Percentiles rank a stretch among this genome's conserved stretches.
phyloP scores from a whole-genome alignment of 2,113 vertebrate species.

The Pteropus alecto region DNA sequence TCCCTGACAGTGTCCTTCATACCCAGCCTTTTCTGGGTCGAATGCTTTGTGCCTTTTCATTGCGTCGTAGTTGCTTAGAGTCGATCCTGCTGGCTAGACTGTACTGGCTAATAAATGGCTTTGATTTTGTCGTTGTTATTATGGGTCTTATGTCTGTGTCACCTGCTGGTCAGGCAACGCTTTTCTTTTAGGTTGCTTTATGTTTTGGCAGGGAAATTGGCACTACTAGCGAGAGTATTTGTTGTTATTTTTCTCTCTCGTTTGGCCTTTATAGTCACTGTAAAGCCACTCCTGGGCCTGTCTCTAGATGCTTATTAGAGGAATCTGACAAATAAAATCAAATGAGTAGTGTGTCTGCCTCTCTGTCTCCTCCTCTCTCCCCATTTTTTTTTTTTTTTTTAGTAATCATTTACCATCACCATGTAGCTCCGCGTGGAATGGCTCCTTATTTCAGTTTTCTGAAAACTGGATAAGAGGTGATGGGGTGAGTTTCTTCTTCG shows the following conservation, averaged over 20 bases:
- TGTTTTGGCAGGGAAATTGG: constrained; percentile 66
- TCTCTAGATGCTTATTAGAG: constrained; percentile 56
- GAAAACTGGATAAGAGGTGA: constrained; percentile 31
- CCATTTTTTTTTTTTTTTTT: no score
- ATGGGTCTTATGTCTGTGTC: constrained; percentile 56
- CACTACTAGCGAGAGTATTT: constrained; percentile 46
- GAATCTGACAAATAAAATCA: constrained; percentile 48
- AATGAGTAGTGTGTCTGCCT: not conserved
- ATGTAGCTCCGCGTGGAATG: not conserved
- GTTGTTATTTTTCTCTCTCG: constrained; percentile 25
- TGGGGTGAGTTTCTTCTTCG: not conserved
- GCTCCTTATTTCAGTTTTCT: not conserved
- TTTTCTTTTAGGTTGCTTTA: constrained; percentile 55
- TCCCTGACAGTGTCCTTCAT: constrained; percentile 77
- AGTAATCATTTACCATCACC: not conserved
- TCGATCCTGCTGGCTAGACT: constrained; percentile 54
- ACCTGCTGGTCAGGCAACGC: constrained; percentile 81
- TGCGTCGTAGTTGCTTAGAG: constrained; percentile 30
- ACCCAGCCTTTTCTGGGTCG: constrained; percentile 48
- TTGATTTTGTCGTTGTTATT: not conserved
- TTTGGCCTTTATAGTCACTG: constrained; percentile 63
- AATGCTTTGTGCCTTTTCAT: constrained; percentile 78
- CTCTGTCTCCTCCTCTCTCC: not conserved
- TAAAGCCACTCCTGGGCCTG: constrained; percentile 66
- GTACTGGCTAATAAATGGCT: constrained; percentile 52